Evolutionary conservation across 2,113 vertebrate genomes (phyloP), one percentile per base, ranked within the genome.

Genomic region (Corythornis vintsioides): DNA sequence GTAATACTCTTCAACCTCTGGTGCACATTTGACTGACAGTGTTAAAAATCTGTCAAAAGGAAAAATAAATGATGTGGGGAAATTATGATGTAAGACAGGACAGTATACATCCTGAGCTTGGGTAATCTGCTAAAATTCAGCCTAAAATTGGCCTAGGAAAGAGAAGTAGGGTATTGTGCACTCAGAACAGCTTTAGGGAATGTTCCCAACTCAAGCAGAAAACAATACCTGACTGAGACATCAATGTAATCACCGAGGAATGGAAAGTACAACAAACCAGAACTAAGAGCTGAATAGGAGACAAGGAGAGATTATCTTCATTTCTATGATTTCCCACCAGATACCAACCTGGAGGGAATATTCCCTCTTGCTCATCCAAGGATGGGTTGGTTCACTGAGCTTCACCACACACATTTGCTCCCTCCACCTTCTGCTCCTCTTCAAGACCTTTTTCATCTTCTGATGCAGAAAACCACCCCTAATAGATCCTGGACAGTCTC

Each of bases 31-130:
- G 76, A 92, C 85, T 85, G 86, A 92, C 92, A 95, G 83, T 42
- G 47, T 40, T 85, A 87, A 94, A 95, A 92, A 82, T 91, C 78
- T 90, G 73, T 96, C 96, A 94, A 92, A 92, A 96, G 38, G 43
- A 43, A 53, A 92, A 94, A 80, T 52, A 88, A 95, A 93, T 35
- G 83, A 95, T 93, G 95, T 88, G 90, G 89, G 93, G 96, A 94
- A 94, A 72, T 82, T n/a, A 83, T 82, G 94, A 92, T 94, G 73
- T 86, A 93, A 87, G 81, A 86, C 61, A 92, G 73, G 79, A 81
- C 69, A 84, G 88, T 78, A 93, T 96, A 87, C 73, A 85, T 69
- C 69, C 56, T 52, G 55, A 89, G 77, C 82, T 82, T 64, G 65
- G 91, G 73, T 88, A 83, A 61, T 84, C 65, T 89, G 94, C 84